Evolutionary conservation across 2,888 invertebrate genomes (phyloP).

Genomic region (Gerris lacustris): DNA sequence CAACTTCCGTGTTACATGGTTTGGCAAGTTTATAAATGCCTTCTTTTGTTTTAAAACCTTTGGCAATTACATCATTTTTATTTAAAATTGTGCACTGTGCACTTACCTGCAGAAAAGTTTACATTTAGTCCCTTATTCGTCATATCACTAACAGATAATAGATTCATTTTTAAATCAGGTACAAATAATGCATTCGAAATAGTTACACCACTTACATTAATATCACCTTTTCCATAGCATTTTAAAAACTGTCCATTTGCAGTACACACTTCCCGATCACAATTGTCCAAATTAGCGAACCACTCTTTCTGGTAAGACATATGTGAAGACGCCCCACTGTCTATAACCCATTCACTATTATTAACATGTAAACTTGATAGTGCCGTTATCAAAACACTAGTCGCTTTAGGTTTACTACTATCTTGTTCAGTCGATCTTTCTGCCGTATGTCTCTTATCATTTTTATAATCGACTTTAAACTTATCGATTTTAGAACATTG

Average conservation of each 20-base stretch:
- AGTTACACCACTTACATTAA: constrained; percentile 21
- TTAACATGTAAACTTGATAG: not conserved
- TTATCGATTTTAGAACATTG: not conserved
- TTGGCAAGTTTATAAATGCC: not conserved
- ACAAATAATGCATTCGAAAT: constrained; percentile 25
- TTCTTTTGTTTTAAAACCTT: not conserved
- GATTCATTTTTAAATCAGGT: constrained; percentile 27
- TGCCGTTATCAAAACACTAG: not conserved
- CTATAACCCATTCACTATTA: constrained; percentile 15
- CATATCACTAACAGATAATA: constrained; percentile 28
- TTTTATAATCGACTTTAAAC: not conserved
- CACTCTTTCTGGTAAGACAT: constrained; percentile 15
- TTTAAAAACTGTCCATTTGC: constrained; percentile 12
- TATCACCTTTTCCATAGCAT: constrained; percentile 17
- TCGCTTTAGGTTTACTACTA: not conserved
- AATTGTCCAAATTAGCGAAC: constrained; percentile 12
- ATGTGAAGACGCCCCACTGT: constrained; percentile 18
- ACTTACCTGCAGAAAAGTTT: constrained; percentile 11
- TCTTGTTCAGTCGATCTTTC: not conserved
- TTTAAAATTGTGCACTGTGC: not conserved
- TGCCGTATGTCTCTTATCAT: constrained; percentile 4
- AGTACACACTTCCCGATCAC: constrained; percentile 11
- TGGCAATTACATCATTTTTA: not conserved
- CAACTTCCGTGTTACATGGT: not conserved
- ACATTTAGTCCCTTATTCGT: constrained; percentile 21